Percentiles rank a stretch among this genome's conserved stretches.
Conservation (phyloP, 2,797 vertebrate genomes). For the Chaenodraco wilsoni region DNA sequence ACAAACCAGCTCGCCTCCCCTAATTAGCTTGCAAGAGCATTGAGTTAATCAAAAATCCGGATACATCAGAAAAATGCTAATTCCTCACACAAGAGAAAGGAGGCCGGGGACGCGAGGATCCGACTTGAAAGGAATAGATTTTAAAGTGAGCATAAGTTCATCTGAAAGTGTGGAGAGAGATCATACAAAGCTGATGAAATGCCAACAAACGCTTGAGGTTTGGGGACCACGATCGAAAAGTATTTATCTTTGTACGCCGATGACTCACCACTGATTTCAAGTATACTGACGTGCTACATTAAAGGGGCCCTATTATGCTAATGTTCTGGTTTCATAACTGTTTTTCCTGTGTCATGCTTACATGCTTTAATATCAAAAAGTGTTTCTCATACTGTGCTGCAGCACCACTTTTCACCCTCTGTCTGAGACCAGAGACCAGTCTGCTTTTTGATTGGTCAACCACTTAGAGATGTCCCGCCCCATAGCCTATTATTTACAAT, state of each 20-base stretch:
- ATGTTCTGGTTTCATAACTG: too few species aligned
- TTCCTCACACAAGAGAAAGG: constrained; percentile 32
- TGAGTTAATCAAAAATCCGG: constrained; percentile 51
- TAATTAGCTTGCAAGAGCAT: constrained; percentile 62
- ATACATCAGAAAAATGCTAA: constrained; percentile 59
- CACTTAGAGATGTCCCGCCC: too few species aligned
- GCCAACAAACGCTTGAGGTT: background rate
- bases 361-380: too few species aligned
- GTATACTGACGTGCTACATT: background rate
- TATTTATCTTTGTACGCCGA: constrained; percentile 4
- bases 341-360: too few species aligned
- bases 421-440: too few species aligned
- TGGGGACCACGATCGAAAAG: constrained; percentile 16
- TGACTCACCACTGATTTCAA: constrained; percentile 30
- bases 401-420: too few species aligned
- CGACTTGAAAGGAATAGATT: constrained; percentile 40
- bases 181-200: constrained; percentile 32
- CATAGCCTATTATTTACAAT: too few species aligned
- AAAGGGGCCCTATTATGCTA: background rate
- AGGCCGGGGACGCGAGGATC: constrained; percentile 29
- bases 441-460: too few species aligned
- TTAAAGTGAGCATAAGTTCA: constrained; percentile 40
- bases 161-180: constrained; percentile 18
- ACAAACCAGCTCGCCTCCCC: constrained; percentile 42
- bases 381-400: too few species aligned